Conservation (phyloP, 2,797 vertebrate genomes). For the Masticophis lateralis region DNA sequence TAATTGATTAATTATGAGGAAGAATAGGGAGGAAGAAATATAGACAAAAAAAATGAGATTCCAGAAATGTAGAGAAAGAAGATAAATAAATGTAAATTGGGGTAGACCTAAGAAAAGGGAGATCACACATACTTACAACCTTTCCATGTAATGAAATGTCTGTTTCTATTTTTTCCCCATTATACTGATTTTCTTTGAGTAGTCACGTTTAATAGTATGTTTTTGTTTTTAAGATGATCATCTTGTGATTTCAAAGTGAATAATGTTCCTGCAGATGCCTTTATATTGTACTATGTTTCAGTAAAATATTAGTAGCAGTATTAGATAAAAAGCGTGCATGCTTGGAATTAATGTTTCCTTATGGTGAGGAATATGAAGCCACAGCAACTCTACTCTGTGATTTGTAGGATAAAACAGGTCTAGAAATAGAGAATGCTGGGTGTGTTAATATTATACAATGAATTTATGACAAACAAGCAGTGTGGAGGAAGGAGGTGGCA, state of each 20-base stretch:
- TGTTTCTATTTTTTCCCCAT: not conserved
- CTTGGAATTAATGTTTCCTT: not conserved
- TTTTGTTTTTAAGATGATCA: not conserved
- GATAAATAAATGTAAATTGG: not conserved
- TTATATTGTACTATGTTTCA: not conserved
- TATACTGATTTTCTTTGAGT: not conserved
- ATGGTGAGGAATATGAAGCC: not conserved
- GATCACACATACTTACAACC: not conserved
- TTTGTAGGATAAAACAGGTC: conserved; percentile 22
- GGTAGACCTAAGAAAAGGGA: not conserved
- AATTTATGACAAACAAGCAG: not conserved
- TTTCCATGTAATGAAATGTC: not conserved
- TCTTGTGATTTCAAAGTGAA: not conserved
- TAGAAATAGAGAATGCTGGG: conserved; percentile 6
- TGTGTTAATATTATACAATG: not conserved
- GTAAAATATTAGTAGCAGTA: not conserved
- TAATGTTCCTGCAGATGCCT: not conserved
- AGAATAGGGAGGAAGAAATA: not conserved
- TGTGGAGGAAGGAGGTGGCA: not conserved
- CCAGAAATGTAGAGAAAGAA: not conserved
- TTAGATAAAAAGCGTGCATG: not conserved
- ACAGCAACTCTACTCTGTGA: not conserved
- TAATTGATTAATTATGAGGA: not conserved
- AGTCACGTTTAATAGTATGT: not conserved
- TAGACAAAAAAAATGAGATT: not conserved